phyloP scores from a whole-genome alignment of 2,797 vertebrate genomes.

The Tangara arthus region DNA sequence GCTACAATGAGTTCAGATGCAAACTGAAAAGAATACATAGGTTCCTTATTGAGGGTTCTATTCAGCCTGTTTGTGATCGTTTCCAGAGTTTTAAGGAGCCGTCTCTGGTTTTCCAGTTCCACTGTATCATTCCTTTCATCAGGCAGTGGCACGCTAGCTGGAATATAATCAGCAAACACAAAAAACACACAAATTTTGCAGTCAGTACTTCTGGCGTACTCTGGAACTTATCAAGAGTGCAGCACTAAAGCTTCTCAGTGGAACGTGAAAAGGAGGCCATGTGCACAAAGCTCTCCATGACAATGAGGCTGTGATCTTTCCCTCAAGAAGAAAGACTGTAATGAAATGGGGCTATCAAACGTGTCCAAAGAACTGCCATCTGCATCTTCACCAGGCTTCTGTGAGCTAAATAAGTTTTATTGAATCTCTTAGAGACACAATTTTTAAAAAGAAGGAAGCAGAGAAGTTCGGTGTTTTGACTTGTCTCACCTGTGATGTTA shows the following conservation, averaged over 20 bases:
- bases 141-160: slow-evolving; percentile 95
- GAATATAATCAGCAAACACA: slow-evolving; percentile 71
- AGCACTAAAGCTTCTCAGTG: neutral
- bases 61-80: slow-evolving; percentile 91
- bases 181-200: neutral
- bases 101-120: slow-evolving; percentile 90
- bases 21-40: slow-evolving; percentile 89
- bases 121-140: slow-evolving; percentile 91
- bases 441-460: neutral
- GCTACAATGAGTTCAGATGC: slow-evolving; percentile 90
- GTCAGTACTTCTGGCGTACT: neutral
- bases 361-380: neutral
- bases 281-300: neutral
- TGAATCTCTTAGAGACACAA: neutral
- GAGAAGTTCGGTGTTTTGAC: neutral
- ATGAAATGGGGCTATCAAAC: neutral
- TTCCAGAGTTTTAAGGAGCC: slow-evolving; percentile 91
- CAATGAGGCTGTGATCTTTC: neutral
- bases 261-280: neutral
- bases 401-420: neutral
- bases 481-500: slow-evolving; percentile 91
- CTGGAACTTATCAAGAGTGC: neutral
- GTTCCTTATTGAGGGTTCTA: slow-evolving; percentile 88
- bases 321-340: neutral
- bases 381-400: neutral